Evolutionary conservation across 2,888 invertebrate species (phyloP), one percentile per base, ranked within the genome.

Genomic region (Mechanitis mazaeus): DNA sequence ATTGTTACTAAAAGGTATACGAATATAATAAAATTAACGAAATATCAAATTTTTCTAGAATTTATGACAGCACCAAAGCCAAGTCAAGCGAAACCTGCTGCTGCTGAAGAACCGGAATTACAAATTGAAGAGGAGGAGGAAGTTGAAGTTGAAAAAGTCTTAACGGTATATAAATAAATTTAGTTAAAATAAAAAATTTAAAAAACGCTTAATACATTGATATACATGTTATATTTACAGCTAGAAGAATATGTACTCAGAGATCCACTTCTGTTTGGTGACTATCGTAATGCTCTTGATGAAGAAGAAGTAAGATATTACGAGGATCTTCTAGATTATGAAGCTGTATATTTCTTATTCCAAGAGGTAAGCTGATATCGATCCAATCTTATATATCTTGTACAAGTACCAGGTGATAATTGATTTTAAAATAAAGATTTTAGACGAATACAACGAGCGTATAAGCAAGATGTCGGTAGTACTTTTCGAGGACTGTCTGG

Each of bases 301-400:
- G 95, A 96, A 74, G 93, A 93, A 0, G 96, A 96, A 70, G 90
- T 93, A 0, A 90, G 97, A 61, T 93, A 93, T 70, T 98, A 98
- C 75, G 97, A 98, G 77, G 97, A 98, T 78, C 87, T 98, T 12
- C 87, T 97, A 6, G 97, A 98, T 79, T 98, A 96, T 76, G 95
- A 96, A 72, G 96, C 97, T 0, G 93, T 96, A n/a, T 96, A 94
- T 77, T 95, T 93, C 70, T 85, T 98, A 1, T 97, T 97, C 75
- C 94, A 95, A 87, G 97, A 97, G 92, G 95, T 95, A 77, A 66
- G 9, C 33, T n/a, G 4, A 31, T 3, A 55, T 35, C 28, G 35
- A 20, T 47, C 54, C 33, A 6, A 50, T 45, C 28, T n/a, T 54
- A 45, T 31, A 4, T 3, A 38, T 9, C n/a, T 4, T 38, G 38